phyloP scores from a whole-genome alignment of 2,113 vertebrate genomes.

The Passer domesticus region DNA sequence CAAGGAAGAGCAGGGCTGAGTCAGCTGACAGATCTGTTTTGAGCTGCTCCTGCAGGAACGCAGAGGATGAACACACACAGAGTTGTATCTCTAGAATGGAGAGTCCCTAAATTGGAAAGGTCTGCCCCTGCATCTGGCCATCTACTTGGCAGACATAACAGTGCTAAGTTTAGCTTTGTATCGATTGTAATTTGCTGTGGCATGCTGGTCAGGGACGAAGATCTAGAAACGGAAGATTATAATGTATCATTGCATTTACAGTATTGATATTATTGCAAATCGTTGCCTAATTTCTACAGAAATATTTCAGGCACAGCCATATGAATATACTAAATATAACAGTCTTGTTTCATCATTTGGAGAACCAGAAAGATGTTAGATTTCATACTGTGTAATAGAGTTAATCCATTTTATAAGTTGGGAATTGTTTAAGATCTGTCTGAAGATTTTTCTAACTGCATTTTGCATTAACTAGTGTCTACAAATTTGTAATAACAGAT shows the following conservation, averaged over 20 bases:
- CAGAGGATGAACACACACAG: neutral
- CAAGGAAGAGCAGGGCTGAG: neutral
- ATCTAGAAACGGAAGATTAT: constrained; percentile 45
- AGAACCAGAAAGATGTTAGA: neutral
- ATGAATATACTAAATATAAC: constrained; percentile 29
- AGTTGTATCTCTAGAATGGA: neutral
- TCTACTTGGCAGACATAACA: constrained; percentile 20
- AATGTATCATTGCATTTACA: constrained; percentile 59
- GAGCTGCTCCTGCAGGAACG: constrained; percentile 11
- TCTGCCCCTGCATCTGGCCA: neutral
- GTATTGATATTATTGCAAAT: constrained; percentile 59
- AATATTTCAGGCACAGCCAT: constrained; percentile 36
- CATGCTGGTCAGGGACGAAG: constrained; percentile 19
- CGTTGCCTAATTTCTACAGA: constrained; percentile 24
- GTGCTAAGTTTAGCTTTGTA: constrained; percentile 64
- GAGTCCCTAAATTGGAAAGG: constrained; percentile 11
- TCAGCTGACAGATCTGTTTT: neutral
- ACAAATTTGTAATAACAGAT: neutral
- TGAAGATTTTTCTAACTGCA: neutral
- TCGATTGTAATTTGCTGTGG: constrained; percentile 38
- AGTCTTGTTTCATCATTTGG: neutral
- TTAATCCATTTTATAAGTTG: neutral
- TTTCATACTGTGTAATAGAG: neutral
- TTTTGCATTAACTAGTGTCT: neutral
- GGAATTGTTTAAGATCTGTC: neutral